Evolutionary conservation across 2,888 invertebrate genomes (phyloP).

Genomic region (Tuberolachnus salignus): DNA sequence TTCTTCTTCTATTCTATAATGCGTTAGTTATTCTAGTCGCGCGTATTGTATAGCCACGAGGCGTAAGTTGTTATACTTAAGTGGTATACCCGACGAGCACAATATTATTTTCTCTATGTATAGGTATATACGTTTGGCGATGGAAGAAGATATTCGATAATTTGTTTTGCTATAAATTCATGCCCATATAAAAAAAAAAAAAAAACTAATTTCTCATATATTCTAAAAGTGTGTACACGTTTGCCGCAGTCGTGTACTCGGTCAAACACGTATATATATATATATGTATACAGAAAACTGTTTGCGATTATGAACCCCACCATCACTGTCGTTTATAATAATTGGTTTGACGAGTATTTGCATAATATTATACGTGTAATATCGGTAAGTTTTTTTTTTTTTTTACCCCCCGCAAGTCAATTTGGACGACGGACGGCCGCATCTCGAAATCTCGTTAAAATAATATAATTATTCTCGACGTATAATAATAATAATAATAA

Average conservation of each 20-base stretch:
- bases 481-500: background rate
- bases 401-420: background rate
- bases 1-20: too few species aligned
- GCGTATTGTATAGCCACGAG: background rate
- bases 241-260: background rate
- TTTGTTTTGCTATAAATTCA: background rate
- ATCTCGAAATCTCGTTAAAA: slow-evolving; percentile 38
- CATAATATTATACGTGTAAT: slow-evolving; percentile 4
- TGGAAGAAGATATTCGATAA: background rate
- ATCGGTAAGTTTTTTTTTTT: background rate
- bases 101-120: slow-evolving; percentile 14
- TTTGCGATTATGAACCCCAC: slow-evolving; percentile 23
- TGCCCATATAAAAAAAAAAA: too few species aligned
- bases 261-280: too few species aligned
- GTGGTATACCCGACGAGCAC: background rate
- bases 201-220: slow-evolving; percentile 20
- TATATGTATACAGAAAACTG: background rate
- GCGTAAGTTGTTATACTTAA: background rate
- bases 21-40: background rate
- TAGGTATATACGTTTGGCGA: too few species aligned
- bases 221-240: slow-evolving; percentile 23
- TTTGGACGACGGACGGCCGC: too few species aligned
- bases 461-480: slow-evolving; percentile 3
- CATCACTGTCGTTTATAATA: background rate
- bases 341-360: slow-evolving; percentile 20